A percentile compares a stretch with the other conserved stretches of the same genome.
Evolutionary conservation across 1,140 invertebrate species (phyloP).

Genomic region (Diabrotica virgifera): DNA sequence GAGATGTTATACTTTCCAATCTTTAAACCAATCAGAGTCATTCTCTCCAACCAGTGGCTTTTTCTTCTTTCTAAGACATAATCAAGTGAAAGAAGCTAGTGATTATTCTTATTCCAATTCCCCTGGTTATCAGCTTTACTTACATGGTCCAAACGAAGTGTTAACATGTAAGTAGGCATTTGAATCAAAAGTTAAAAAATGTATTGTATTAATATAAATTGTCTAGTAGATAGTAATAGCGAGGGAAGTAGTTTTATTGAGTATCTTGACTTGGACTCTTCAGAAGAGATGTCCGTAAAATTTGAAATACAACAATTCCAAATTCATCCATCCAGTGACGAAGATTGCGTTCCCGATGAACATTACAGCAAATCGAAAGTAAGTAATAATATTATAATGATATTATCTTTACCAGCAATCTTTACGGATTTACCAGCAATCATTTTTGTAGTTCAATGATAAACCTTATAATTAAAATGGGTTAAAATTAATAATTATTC

Average conservation of each 20-base stretch:
- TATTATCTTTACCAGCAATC: neutral
- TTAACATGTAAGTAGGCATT: neutral
- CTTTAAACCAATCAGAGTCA: neutral
- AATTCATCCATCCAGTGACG: neutral
- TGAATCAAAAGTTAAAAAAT: neutral
- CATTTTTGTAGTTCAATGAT: neutral
- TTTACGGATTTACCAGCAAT: neutral
- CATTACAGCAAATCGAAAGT: neutral
- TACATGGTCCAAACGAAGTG: neutral
- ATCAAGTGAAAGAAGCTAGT: neutral
- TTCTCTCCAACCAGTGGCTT: neutral
- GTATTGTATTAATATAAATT: neutral
- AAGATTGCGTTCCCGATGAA: neutral
- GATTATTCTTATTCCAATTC: neutral
- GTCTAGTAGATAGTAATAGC: neutral
- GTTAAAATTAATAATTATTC: too few species aligned
- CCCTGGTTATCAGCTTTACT: neutral
- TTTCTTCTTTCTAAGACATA: neutral
- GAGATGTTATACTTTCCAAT: neutral
- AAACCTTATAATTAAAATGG: too few species aligned
- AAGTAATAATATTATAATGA: neutral
- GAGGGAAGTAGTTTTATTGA: neutral
- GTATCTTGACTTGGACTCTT: neutral
- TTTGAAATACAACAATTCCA: neutral
- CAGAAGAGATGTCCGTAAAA: neutral